Base-by-base conservation (phyloP, 2,797 vertebrate genomes). In the Valencia hispanica region DNA sequence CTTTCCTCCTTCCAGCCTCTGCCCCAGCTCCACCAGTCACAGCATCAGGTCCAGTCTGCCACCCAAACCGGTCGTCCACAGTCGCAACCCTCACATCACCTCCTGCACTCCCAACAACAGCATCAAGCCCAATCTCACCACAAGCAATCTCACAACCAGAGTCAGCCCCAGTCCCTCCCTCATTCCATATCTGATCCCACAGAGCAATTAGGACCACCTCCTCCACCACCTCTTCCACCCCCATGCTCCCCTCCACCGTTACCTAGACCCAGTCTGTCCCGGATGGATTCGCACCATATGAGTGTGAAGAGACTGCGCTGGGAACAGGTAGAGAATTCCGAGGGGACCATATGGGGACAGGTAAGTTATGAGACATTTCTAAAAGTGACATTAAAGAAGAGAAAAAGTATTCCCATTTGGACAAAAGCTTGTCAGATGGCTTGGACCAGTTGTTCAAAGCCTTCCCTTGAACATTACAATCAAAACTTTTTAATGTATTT, bases 291-390 rank as follows among this genome's bases (percentile, higher is more conserved):
- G 85, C 97, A 97, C 87, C 98, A 99, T 93, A 98, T 99, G 98
- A 99, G 96, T 0, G 98, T 99, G 80, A 99, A 99, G 92, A 95
- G 97, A 80, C 94, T 99, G 84, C 97, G 98, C 25, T 99, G 98
- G 98, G 98, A 99, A 90, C 98, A 99, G 87, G 97, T 99, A 93
- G 97, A 99, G 89, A 98, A 99, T 88, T 99, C 98, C 0, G 98
- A 99, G 86, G 98, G 98, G 57, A 99, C 98, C 41, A 99, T 99
- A 86, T 99, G 98, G 98, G 98, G 98, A 8, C 98, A 99, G 97
- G 98, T 97, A 85, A 91, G 71, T 25, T 50, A 6, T 72, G 20
- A 17, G 15, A 75, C 36, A 55, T 70, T 48, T 48, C 68, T 50
- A 70, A 48, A 70, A 32, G 15, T 32, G 41, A 30, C 41, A 36